phyloP scores from a whole-genome alignment of 2,113 vertebrate genomes.

The Coptodon bakossiorum region DNA sequence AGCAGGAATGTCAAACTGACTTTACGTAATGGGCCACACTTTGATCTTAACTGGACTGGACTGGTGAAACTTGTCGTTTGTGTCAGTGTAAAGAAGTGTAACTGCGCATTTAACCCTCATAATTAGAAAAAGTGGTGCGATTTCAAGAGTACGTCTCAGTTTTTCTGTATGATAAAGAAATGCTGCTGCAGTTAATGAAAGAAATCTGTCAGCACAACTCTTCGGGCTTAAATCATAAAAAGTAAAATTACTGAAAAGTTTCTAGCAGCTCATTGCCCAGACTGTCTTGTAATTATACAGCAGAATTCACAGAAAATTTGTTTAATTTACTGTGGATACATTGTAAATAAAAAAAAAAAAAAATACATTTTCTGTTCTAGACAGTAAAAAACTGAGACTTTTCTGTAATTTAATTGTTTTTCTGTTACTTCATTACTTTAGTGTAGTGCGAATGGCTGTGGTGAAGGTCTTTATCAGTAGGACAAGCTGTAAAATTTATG shows the following conservation, averaged over 20 bases:
- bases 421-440: neutral
- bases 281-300: neutral
- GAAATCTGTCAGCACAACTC: neutral
- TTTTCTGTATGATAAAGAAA: neutral
- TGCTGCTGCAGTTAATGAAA: neutral
- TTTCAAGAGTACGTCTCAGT: neutral
- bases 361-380: neutral
- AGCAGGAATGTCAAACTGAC: neutral
- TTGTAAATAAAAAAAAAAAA: neutral
- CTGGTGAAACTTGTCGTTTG: neutral
- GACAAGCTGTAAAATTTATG: neutral
- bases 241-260: neutral
- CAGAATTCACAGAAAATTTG: neutral
- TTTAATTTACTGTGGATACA: neutral
- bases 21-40: neutral
- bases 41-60: neutral
- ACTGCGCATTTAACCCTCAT: neutral
- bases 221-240: neutral
- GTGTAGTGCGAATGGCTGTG: rapidly evolving
- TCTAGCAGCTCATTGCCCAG: neutral
- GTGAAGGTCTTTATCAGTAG: neutral
- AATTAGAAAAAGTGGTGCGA: neutral
- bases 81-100: neutral
- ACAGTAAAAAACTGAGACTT: neutral
- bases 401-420: neutral